phyloP scores from a whole-genome alignment of 1,140 invertebrate genomes.

The Maconellicoccus hirsutus region DNA sequence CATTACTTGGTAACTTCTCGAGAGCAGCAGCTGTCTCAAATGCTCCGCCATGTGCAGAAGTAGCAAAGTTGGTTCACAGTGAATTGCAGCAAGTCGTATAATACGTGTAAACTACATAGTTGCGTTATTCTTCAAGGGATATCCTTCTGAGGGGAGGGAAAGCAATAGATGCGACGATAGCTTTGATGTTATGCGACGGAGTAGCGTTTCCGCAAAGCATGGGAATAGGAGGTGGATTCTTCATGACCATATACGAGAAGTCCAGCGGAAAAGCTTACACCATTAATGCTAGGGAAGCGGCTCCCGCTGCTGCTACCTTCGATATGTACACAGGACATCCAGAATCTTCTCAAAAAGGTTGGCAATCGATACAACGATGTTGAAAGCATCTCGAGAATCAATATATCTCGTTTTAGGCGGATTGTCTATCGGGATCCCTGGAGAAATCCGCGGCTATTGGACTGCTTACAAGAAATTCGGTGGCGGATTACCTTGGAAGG shows the following conservation, averaged over 20 bases:
- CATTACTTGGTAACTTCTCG: neutral
- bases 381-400: too few relatives aligned
- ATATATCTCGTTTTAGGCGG: slow-evolving; percentile 40
- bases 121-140: slow-evolving; percentile 36
- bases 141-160: slow-evolving; percentile 57
- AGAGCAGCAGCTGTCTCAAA: neutral
- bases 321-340: slow-evolving; percentile 50
- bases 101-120: neutral
- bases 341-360: slow-evolving; percentile 40
- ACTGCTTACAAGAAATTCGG: slow-evolving; percentile 62
- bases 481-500: slow-evolving; percentile 56
- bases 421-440: slow-evolving; percentile 74
- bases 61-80: neutral
- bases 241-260: slow-evolving; percentile 62
- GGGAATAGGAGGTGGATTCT: slow-evolving; percentile 71
- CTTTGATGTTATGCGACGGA: slow-evolving; percentile 67
- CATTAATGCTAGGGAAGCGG: slow-evolving; percentile 57
- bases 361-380: neutral
- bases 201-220: slow-evolving; percentile 65
- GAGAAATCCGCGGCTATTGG: slow-evolving; percentile 79
- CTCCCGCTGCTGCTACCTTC: slow-evolving; percentile 42
- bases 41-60: neutral
- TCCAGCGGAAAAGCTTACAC: slow-evolving; percentile 36
- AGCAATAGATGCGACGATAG: slow-evolving; percentile 72
- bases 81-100: neutral